Base-by-base conservation (phyloP, 2,888 invertebrate genomes). In the Plusia festucae region DNA sequence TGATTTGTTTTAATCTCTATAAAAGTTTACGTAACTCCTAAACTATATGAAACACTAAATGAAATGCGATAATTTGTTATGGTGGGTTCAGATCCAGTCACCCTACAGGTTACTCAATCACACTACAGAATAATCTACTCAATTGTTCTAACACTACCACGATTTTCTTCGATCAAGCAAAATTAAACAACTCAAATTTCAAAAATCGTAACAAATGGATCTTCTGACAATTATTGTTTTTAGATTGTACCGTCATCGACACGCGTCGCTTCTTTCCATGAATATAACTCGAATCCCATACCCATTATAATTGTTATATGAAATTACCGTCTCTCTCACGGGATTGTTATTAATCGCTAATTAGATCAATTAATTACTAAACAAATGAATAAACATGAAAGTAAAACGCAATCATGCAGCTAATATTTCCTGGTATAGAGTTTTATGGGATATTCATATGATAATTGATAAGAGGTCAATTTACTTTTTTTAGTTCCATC, bases 321-420 rank as follows among this genome's bases (percentile, higher is more conserved):
- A 16, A 53, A 2, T 16, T 40, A 55, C n/a, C 57, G 46, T 54
- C 54, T 64, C 51, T 63, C 46, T 59, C 27, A 20, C 34, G 20
- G 40, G 53, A 44, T 7, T 16, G 16, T 8, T 27, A 22, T 11
- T 67, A 62, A 67, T 60, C 32, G 52, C 27, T 63, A 62, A 73
- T 68, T 68, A n/a, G 27, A 62, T 27, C 55, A 67, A 54, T 72
- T 62, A 57, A 46, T 67, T 24, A 51, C 51, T 40, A 57, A 57
- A 6, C n/a, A 22, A 18, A 20, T 18, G 18, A 57, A 54, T 54
- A 0, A 53, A 27, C 27, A 34, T 60, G 30, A 55, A 61, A 32
- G 18, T 56, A 18, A 16, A 65, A 70, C 49, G 54, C 59, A 30
- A 71, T 30, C 16, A 2, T 34, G 24, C 24, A 6, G 40, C 1